Percentiles rank a stretch among this genome's conserved stretches.
These are phyloP conservation scores for Cremastobaeus sp. DNA, from an alignment of 2,888 invertebrate species.

Conservation along the genomic window DNA sequence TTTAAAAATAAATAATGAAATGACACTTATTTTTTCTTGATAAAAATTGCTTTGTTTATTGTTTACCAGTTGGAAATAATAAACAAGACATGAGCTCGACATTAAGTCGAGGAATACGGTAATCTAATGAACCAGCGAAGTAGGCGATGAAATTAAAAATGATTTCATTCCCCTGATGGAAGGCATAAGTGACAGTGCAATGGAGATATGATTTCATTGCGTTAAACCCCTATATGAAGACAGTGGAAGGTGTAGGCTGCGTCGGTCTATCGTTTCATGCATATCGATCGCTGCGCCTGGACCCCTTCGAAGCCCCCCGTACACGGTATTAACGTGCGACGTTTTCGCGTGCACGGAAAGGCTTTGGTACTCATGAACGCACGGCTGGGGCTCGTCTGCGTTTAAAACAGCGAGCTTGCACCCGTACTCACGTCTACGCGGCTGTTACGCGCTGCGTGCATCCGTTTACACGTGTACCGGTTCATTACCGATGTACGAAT, in stretches of 20 bases:
- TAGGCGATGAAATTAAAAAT: conserved; percentile 6
- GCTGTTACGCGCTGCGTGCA: conserved; percentile 15
- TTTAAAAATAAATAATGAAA: too few species aligned
- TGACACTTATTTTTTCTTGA: too few species aligned
- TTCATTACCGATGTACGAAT: conserved; percentile 19
- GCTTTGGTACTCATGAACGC: conserved; percentile 21
- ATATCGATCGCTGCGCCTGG: conserved; percentile 48
- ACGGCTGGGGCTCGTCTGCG: conserved; percentile 18
- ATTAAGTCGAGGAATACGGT: too few species aligned
- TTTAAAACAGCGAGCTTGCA: conserved; percentile 28
- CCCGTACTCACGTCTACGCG: not conserved
- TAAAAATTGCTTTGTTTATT: not conserved
- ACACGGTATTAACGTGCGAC: conserved; percentile 11
- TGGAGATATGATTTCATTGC: conserved; percentile 25
- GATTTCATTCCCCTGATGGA: conserved; percentile 25
- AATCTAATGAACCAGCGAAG: conserved; percentile 2
- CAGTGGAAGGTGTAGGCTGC: not conserved
- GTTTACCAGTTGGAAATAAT: not conserved
- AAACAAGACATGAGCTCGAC: not conserved
- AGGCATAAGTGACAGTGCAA: conserved; percentile 26
- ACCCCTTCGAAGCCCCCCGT: conserved; percentile 39
- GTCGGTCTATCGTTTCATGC: conserved; percentile 13
- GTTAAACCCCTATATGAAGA: conserved; percentile 23
- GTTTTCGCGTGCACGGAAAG: conserved; percentile 48
- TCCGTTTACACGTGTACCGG: conserved; percentile 37